These are phyloP conservation scores for Jacana jacana DNA, from an alignment of 2,113 vertebrate species.

Conservation along the genomic window DNA sequence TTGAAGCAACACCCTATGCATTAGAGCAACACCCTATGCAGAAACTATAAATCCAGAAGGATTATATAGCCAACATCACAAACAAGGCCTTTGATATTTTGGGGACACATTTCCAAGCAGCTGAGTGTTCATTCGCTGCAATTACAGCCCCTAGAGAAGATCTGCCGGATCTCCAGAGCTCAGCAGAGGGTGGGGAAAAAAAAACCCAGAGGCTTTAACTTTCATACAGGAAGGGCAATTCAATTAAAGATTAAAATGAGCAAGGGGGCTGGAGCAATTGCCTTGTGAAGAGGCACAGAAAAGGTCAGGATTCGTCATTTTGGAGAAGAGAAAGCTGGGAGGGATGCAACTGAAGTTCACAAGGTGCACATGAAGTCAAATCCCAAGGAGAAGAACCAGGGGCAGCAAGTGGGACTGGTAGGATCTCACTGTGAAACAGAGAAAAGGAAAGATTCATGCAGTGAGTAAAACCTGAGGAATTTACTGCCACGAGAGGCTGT, in stretches of 20 bases:
- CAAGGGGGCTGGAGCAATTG: neutral
- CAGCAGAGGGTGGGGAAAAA: neutral
- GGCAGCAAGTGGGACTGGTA: neutral
- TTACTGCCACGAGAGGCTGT: neutral
- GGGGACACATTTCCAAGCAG: neutral
- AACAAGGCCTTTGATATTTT: neutral
- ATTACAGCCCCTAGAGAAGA: neutral
- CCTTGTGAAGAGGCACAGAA: neutral
- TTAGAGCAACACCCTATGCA: neutral
- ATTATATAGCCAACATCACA: neutral
- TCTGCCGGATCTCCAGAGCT: neutral
- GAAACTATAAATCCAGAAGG: neutral
- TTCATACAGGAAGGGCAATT: neutral
- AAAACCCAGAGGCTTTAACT: neutral
- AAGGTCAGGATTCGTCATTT: neutral
- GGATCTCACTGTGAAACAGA: neutral
- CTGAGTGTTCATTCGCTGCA: neutral
- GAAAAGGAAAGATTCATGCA: neutral
- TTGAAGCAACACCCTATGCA: neutral
- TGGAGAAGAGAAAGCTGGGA: neutral
- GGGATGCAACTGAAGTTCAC: neutral
- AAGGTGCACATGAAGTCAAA: neutral
- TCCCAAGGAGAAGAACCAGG: neutral
- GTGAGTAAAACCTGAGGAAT: neutral
- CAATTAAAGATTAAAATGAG: neutral